Evolutionary conservation across 1,140 invertebrate genomes (phyloP).

Genomic region (Onthophagus taurus): DNA sequence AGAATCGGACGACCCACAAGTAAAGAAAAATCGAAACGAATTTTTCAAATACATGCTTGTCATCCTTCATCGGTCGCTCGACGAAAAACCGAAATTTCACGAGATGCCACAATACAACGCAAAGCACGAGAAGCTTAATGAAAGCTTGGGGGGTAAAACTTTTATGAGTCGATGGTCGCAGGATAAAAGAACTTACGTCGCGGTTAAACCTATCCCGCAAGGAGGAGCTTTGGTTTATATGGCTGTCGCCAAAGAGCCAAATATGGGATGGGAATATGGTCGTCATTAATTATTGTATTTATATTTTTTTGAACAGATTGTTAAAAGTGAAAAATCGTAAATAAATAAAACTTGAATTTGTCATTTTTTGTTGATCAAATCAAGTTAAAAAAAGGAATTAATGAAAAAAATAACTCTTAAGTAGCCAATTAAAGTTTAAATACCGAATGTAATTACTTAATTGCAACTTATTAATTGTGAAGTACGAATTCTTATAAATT

Average conservation of each 20-base stretch:
- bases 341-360: no score
- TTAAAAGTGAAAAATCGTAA: no score
- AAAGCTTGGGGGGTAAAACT: slow-evolving; percentile 14
- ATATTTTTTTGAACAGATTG: no score
- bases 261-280: slow-evolving; percentile 35
- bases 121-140: slow-evolving; percentile 14
- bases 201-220: slow-evolving; percentile 40
- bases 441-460: no score
- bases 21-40: slow-evolving; percentile 40
- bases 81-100: slow-evolving; percentile 18
- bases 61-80: slow-evolving; percentile 33
- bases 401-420: no score
- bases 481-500: no score
- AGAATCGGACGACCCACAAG: slow-evolving; percentile 32
- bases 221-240: slow-evolving; percentile 41
- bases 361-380: no score
- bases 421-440: no score
- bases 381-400: no score
- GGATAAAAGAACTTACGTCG: slow-evolving; percentile 41
- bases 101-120: slow-evolving; percentile 24
- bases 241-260: slow-evolving; percentile 39
- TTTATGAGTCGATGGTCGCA: slow-evolving; percentile 38
- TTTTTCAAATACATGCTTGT: slow-evolving; percentile 42
- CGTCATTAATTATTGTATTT: no score
- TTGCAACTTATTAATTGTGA: no score